These are phyloP conservation scores for Plusia festucae DNA, from an alignment of 2,888 invertebrate species.

Conservation along the genomic window DNA sequence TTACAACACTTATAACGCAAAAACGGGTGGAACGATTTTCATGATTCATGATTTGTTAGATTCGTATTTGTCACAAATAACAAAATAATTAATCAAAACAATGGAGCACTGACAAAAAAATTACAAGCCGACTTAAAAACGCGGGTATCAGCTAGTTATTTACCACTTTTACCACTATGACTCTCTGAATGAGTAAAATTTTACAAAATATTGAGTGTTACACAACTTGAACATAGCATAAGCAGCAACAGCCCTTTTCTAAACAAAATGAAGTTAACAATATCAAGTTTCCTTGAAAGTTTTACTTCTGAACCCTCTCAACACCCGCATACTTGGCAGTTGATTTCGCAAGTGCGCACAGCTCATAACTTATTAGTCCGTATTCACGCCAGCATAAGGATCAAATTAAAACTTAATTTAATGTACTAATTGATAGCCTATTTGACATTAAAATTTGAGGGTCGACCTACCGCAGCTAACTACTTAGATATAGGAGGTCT, in stretches of 20 bases:
- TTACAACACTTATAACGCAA: no score
- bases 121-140: no score
- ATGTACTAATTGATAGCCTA: constrained; percentile 20
- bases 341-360: constrained; percentile 1
- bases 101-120: no score
- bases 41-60: no score
- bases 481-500: constrained; percentile 30
- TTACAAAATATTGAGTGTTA: no score
- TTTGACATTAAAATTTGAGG: constrained; percentile 28
- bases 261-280: neutral
- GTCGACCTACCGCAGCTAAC: constrained; percentile 51
- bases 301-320: constrained; percentile 27
- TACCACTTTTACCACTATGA: no score
- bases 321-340: constrained; percentile 47
- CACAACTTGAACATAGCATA: no score
- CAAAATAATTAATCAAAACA: no score
- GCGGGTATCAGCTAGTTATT: no score
- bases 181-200: no score
- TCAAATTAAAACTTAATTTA: neutral
- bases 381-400: neutral
- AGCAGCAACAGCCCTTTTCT: neutral
- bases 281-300: constrained; percentile 44
- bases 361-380: neutral
- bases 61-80: no score
- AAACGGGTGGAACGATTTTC: no score